These are phyloP conservation scores for Rhinolophus ferrumequinum DNA, from an alignment of 2,113 vertebrate species.

Conservation along the genomic window DNA sequence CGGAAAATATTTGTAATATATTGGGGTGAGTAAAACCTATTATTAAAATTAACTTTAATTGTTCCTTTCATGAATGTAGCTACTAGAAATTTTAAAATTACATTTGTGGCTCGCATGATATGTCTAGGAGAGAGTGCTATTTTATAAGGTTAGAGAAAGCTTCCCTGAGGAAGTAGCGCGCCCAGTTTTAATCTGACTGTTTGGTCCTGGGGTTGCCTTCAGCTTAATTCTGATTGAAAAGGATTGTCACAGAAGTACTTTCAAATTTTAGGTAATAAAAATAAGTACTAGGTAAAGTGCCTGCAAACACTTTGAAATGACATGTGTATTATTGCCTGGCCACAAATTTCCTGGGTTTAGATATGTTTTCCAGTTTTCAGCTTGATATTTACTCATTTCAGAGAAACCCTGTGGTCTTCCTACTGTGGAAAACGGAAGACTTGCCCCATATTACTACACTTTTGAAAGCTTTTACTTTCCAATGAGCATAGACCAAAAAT, in stretches of 20 bases:
- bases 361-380: not conserved
- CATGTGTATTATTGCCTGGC: not conserved
- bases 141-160: not conserved
- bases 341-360: not conserved
- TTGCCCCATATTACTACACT: conserved; percentile 85
- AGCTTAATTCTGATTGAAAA: not conserved
- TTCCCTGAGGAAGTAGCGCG: not conserved
- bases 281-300: not conserved
- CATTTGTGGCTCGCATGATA: not conserved
- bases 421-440: conserved; percentile 81
- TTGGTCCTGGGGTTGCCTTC: not conserved
- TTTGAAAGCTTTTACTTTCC: conserved; percentile 86
- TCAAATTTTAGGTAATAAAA: not conserved
- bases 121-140: not conserved
- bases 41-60: not conserved
- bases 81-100: not conserved
- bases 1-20: not conserved
- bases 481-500: conserved; percentile 71
- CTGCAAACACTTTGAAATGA: not conserved
- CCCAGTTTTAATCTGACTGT: not conserved
- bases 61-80: not conserved
- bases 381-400: conserved; percentile 74
- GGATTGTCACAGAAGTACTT: not conserved
- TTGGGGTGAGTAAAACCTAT: not conserved
- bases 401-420: conserved; percentile 84